Conservation (phyloP, 1,140 invertebrate species). For the Drosophila tani region DNA sequence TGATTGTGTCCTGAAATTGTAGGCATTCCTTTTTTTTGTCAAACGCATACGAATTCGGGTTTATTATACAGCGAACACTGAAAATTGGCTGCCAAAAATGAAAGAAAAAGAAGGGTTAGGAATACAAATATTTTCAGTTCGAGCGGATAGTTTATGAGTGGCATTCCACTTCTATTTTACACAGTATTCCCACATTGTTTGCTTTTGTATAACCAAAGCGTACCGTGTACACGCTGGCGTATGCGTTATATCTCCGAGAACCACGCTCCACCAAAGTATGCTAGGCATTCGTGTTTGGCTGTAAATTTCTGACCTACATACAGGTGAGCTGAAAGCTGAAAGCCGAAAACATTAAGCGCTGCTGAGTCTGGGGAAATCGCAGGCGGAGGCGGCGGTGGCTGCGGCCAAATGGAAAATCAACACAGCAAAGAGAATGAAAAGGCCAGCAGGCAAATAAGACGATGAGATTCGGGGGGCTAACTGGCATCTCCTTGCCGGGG, state of each 20-base stretch:
- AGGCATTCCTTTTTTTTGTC: not conserved
- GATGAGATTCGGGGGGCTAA: constrained; percentile 20
- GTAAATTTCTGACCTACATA: constrained; percentile 40
- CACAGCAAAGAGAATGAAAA: constrained; percentile 51
- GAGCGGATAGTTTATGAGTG: not conserved
- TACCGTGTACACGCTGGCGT: constrained; percentile 9
- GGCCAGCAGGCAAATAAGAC: constrained; percentile 51
- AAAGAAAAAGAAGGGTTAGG: not conserved
- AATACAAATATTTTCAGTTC: not conserved
- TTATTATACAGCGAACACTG: not conserved
- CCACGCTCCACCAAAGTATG: constrained; percentile 2
- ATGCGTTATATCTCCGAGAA: constrained; percentile 27
- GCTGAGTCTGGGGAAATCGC: constrained; percentile 26
- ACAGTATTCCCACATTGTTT: constrained; percentile 13
- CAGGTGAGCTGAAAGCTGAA: constrained; percentile 41
- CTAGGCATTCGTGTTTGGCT: constrained; percentile 3
- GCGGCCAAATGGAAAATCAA: constrained; percentile 49
- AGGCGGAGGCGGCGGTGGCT: constrained; percentile 14
- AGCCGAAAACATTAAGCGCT: constrained; percentile 39
- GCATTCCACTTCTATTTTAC: not conserved
- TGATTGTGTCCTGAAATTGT: constrained; percentile 16
- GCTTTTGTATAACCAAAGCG: constrained; percentile 2
- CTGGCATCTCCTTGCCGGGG: constrained; percentile 32
- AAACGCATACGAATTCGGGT: constrained; percentile 5
- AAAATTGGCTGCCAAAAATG: not conserved